Evolutionary conservation across 2,113 vertebrate genomes (phyloP).

Genomic region (Nannospalax galili): DNA sequence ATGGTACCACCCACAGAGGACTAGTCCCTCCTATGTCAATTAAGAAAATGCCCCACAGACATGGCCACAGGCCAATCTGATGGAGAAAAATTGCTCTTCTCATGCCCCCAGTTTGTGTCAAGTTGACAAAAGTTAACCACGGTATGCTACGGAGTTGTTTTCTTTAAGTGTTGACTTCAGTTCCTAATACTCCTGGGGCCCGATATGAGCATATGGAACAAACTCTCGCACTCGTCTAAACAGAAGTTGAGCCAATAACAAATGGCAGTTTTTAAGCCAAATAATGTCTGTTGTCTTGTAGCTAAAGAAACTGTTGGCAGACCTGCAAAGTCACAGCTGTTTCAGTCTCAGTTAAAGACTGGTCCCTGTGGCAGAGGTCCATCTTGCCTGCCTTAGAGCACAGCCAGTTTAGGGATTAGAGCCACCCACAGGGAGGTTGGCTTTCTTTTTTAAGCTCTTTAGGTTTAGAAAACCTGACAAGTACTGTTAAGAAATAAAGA

Average conservation of each 20-base stretch:
- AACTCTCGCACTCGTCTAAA: conserved; percentile 41
- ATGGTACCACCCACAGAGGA: too few species aligned
- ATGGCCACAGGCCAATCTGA: too few species aligned
- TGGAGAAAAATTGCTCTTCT: too few species aligned
- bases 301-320: conserved; percentile 52
- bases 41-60: too few species aligned
- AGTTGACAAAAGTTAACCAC: too few species aligned
- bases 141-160: too few species aligned
- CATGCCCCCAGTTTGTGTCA: too few species aligned
- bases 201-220: conserved; percentile 30
- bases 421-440: neutral
- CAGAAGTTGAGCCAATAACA: conserved; percentile 27
- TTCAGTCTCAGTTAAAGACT: conserved; percentile 13
- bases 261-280: conserved; percentile 51
- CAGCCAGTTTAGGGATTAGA: conserved; percentile 47
- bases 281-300: conserved; percentile 49
- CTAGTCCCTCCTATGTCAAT: too few species aligned
- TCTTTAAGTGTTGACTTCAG: conserved; percentile 21
- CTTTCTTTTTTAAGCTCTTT: conserved; percentile 43
- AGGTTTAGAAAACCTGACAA: conserved; percentile 56
- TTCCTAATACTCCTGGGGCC: conserved; percentile 37
- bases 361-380: neutral
- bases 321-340: conserved; percentile 49
- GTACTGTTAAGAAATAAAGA: conserved; percentile 33
- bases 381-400: neutral